Conservation (phyloP, 1,140 invertebrate species). For the Pogonognathellus flavescens region DNA sequence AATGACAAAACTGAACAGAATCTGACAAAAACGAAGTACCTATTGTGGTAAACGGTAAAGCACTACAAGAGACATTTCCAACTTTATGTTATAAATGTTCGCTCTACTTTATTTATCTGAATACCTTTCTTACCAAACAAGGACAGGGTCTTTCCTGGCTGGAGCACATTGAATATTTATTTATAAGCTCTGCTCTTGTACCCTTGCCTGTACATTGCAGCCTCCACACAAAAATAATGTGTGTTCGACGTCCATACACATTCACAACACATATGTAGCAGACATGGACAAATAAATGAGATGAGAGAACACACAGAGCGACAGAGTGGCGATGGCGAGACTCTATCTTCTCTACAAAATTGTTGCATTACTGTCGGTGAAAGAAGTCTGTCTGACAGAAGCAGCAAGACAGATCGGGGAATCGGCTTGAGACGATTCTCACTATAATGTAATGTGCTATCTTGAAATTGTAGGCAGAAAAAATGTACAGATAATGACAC, state of each 20-base stretch:
- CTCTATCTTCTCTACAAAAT: too few relatives aligned
- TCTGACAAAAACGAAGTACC: constrained; percentile 11
- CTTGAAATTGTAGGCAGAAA: neutral
- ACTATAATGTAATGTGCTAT: neutral
- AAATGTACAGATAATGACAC: neutral
- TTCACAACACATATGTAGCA: neutral
- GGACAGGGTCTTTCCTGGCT: too few relatives aligned
- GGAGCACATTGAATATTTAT: too few relatives aligned
- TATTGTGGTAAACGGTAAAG: neutral
- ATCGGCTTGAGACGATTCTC: neutral
- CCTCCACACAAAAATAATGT: too few relatives aligned
- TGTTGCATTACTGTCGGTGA: too few relatives aligned
- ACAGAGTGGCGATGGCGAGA: too few relatives aligned
- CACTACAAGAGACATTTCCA: neutral
- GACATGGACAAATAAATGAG: neutral
- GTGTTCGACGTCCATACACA: too few relatives aligned
- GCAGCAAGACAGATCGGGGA: neutral
- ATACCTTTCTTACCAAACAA: too few relatives aligned
- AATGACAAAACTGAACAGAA: constrained; percentile 2
- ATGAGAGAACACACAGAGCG: neutral
- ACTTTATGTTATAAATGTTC: neutral
- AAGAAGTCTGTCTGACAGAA: too few relatives aligned
- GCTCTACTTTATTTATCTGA: too few relatives aligned
- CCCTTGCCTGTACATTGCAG: too few relatives aligned
- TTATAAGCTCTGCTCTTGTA: too few relatives aligned